Evolutionary conservation across 2,797 vertebrate species (phyloP).

Genomic region (Phoebastria nigripes): DNA sequence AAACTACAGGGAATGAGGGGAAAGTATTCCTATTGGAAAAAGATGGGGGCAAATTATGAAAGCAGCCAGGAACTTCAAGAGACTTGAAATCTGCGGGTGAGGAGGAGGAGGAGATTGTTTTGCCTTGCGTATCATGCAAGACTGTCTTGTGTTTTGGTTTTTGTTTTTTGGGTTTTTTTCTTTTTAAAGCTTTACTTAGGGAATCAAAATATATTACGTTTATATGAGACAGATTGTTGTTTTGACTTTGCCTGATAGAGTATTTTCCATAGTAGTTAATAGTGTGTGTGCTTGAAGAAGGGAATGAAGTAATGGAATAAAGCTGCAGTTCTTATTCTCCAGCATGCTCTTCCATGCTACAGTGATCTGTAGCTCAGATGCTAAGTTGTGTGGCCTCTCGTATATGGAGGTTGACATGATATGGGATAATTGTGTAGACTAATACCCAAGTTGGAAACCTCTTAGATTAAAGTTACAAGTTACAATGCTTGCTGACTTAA

Average conservation of each 20-base stretch:
- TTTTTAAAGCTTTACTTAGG: background rate
- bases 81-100: background rate
- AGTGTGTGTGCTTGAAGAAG: background rate
- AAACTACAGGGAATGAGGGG: background rate
- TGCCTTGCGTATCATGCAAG: background rate
- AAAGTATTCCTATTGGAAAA: background rate
- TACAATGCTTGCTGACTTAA: background rate
- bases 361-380: background rate
- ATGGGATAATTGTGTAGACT: background rate
- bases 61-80: background rate
- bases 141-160: too few species aligned
- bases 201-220: background rate
- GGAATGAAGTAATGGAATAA: background rate
- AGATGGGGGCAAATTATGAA: background rate
- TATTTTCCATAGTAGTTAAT: background rate
- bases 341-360: background rate
- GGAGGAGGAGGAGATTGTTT: background rate
- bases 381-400: background rate
- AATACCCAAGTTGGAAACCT: background rate
- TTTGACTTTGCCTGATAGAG: background rate
- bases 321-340: background rate
- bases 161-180: background rate
- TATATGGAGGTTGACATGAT: background rate
- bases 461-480: background rate
- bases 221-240: background rate